Base-by-base conservation (phyloP, 2,888 invertebrate genomes). In the Orthosia cruda region DNA sequence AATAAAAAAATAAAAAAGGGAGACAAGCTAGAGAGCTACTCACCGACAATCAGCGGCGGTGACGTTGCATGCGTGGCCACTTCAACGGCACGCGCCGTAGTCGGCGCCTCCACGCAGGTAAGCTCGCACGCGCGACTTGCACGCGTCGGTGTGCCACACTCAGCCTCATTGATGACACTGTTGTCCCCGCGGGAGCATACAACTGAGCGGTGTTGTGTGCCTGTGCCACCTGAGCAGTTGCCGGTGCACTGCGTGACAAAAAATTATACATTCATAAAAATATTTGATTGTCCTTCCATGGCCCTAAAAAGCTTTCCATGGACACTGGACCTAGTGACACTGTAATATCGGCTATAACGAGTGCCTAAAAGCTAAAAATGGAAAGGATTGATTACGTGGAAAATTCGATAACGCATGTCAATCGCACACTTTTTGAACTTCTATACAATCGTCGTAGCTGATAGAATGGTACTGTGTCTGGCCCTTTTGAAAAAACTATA, bases 121-220 rank as follows among this genome's bases (percentile, higher is more conserved):
- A 89, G 89, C 1, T 89, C 84, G 70, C 96, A 95, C 9, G 87
- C 54, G 3, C 92, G 89, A 12, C 90, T 88, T 85, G 94, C 95
- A 5, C 89, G 86, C 0, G 96, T 94, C 1, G 96, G 94, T 18
- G 91, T 83, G 3, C 93, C 91, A n/a, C 96, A 95, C 79, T 97
- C 97, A 3, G 87, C 70, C 13, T 93, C 94, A 13, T 89, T 89
- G 12, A 86, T 84, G 75, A 94, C 79, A 2, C 84, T 77, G 0
- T 87, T 86, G 52, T 86, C 90, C 7, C 88, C 93, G 72, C 96
- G 96, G 1, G 96, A 93, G 83, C 97, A 97, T 74, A 97, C 96
- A 15, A 97, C 95, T 18, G 96, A 93, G 1, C 97, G 96, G 52
- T 94, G 94, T 80, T 97, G 96, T 1, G 95, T 88, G 0, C 95